Percentiles rank a stretch among this genome's conserved stretches.
Evolutionary conservation across 2,888 invertebrate species (phyloP).

Genomic region (Cephus pulcher): DNA sequence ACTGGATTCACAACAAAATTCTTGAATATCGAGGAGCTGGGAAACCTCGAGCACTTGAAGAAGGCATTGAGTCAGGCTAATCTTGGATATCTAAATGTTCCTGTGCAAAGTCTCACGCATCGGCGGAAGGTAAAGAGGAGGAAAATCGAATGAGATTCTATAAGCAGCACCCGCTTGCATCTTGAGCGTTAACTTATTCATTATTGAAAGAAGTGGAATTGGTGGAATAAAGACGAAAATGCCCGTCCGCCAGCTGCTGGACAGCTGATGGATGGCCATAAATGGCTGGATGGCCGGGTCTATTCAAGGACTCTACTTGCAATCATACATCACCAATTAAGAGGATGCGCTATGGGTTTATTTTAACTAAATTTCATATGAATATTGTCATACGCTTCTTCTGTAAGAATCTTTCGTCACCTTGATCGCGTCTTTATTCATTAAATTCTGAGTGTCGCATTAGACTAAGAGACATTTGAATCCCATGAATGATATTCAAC

Average conservation of each 20-base stretch:
- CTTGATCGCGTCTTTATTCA: no score
- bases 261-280: slow-evolving; percentile 29
- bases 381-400: no score
- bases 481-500: no score
- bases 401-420: no score
- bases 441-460: no score
- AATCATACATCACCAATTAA: no score
- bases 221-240: slow-evolving; percentile 16
- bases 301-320: no score
- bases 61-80: slow-evolving; percentile 45
- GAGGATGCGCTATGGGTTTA: no score
- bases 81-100: slow-evolving; percentile 54
- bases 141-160: slow-evolving; percentile 29
- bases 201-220: slow-evolving; percentile 13
- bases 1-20: slow-evolving; percentile 31
- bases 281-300: no score
- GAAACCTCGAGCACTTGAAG: slow-evolving; percentile 44
- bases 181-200: slow-evolving; percentile 25
- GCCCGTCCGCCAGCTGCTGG: slow-evolving; percentile 43
- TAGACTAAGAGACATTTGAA: no score
- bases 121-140: slow-evolving; percentile 33
- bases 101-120: slow-evolving; percentile 31
- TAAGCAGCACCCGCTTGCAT: no score
- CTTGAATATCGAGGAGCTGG: slow-evolving; percentile 42
- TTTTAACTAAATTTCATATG: no score